Evolutionary conservation across 2,888 invertebrate genomes (phyloP).

Genomic region (Melanophora roralis): DNA sequence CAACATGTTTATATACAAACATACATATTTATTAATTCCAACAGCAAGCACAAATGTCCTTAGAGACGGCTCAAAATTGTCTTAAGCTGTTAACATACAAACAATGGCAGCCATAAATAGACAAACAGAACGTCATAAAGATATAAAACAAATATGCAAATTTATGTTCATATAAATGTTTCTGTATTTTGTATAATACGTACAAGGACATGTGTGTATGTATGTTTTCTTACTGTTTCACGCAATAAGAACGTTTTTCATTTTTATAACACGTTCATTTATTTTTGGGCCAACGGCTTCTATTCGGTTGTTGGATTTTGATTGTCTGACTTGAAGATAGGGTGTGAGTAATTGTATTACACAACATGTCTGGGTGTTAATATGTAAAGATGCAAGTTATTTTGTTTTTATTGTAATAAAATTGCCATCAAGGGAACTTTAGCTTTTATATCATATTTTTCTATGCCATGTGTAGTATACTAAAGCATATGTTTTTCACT

Average conservation of each 20-base stretch:
- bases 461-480: background rate
- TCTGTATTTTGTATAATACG: background rate
- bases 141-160: background rate
- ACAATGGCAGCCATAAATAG: background rate
- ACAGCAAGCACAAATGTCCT: too few relatives aligned
- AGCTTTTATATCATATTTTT: background rate
- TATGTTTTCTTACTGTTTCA: conserved; percentile 11
- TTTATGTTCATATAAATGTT: background rate
- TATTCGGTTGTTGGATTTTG: conserved; percentile 50
- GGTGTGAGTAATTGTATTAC: background rate
- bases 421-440: conserved; percentile 31
- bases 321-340: conserved; percentile 12
- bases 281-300: conserved; percentile 37
- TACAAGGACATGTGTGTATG: background rate
- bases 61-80: background rate
- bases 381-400: conserved; percentile 10
- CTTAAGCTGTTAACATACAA: background rate
- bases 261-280: conserved; percentile 41
- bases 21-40: too few relatives aligned
- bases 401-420: conserved; percentile 39
- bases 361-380: background rate
- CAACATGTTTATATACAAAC: too few relatives aligned
- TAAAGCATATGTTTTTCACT: background rate
- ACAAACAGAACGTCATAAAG: background rate
- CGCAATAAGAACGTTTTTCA: conserved; percentile 41